A percentile compares a stretch with the other conserved stretches of the same genome.
Conservation (phyloP, 2,888 invertebrate species). For the Leptinotarsa juncta region DNA sequence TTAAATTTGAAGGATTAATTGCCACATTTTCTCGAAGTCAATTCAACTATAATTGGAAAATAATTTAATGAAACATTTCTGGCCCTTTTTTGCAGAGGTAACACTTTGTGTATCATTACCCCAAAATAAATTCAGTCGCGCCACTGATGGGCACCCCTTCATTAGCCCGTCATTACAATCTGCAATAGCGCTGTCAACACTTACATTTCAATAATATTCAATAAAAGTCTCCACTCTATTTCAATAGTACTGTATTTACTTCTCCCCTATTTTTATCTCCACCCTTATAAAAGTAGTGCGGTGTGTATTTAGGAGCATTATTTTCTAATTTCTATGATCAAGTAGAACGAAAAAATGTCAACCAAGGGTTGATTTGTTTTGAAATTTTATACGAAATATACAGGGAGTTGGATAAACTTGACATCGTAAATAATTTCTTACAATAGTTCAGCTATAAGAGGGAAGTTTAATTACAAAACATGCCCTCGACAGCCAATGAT, state of each 20-base stretch:
- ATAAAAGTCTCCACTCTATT: conserved; percentile 54
- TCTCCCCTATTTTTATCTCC: conserved; percentile 30
- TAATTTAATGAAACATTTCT: no score
- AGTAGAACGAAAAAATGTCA: conserved; percentile 23
- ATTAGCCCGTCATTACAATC: conserved; percentile 63
- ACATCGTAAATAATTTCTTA: neutral
- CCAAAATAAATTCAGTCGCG: neutral
- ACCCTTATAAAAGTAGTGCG: conserved; percentile 26
- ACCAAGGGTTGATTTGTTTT: neutral
- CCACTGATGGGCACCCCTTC: conserved; percentile 56
- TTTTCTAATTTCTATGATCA: conserved; percentile 40
- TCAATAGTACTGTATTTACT: conserved; percentile 28
- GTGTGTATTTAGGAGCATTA: conserved; percentile 35
- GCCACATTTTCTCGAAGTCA: no score
- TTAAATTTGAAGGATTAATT: no score
- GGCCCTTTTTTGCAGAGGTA: no score
- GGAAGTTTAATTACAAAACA: no score
- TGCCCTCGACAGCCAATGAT: no score
- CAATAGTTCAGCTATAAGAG: no score
- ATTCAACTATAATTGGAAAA: no score
- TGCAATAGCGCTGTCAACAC: conserved; percentile 59
- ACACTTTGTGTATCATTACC: neutral
- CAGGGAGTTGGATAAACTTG: neutral
- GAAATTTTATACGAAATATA: neutral
- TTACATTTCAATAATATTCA: conserved; percentile 63